Conservation (phyloP, 2,888 invertebrate genomes). For the Scelioninae gen. 2 region DNA sequence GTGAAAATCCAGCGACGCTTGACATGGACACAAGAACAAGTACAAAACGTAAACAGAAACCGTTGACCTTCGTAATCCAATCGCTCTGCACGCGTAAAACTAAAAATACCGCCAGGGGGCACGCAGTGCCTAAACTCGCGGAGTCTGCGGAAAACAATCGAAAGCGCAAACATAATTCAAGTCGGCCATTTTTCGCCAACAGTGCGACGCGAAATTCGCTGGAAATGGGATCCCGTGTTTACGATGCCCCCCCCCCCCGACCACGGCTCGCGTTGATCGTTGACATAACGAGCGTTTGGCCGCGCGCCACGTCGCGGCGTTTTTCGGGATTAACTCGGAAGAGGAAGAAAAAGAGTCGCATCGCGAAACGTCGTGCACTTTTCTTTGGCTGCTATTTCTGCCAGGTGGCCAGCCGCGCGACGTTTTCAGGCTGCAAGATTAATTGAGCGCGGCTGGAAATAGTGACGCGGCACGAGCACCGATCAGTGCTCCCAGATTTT, state of each 20-base stretch:
- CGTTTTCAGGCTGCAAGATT: conserved; percentile 72
- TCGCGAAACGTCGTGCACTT: conserved; percentile 31
- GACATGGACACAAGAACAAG: too few species aligned
- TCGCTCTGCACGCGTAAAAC: too few species aligned
- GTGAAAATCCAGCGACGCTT: too few species aligned
- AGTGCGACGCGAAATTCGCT: conserved; percentile 14
- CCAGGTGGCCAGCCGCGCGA: conserved; percentile 68
- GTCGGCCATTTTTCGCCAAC: conserved; percentile 5
- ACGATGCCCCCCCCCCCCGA: conserved; percentile 17
- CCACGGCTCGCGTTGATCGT: conserved; percentile 43
- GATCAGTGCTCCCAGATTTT: too few species aligned
- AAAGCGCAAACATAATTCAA: conserved; percentile 15
- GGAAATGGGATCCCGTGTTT: conserved; percentile 44
- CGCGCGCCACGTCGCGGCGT: conserved; percentile 48
- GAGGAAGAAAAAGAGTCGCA: conserved; percentile 35
- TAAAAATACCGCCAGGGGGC: too few species aligned
- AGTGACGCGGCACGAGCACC: conserved; percentile 60
- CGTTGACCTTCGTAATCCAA: too few species aligned
- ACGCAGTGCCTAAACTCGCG: too few species aligned
- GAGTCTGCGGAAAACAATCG: too few species aligned
- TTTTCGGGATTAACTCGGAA: conserved; percentile 47
- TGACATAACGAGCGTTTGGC: conserved; percentile 58
- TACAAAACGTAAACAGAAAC: too few species aligned
- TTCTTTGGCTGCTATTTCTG: conserved; percentile 70
- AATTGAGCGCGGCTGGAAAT: conserved; percentile 73